These are phyloP conservation scores for Tricholaema leucomelas DNA, from an alignment of 2,113 vertebrate genomes.

Conservation along the genomic window DNA sequence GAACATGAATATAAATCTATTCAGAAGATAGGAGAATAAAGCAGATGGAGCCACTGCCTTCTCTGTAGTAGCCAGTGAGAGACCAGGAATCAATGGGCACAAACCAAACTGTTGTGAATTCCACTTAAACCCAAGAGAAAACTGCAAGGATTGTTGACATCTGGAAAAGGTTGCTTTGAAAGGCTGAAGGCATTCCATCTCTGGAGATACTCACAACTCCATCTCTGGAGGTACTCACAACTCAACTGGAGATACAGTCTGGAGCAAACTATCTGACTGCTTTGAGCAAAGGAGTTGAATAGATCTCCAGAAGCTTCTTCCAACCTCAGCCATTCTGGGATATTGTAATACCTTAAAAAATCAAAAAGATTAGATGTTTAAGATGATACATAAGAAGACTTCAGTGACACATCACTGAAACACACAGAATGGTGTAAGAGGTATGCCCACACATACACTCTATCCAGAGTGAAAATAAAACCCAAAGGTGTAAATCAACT, in stretches of 20 bases:
- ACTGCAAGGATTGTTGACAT: background rate
- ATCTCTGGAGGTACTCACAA: too few species aligned
- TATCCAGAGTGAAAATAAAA: background rate
- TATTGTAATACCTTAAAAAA: background rate
- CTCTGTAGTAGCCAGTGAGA: background rate
- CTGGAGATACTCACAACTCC: background rate
- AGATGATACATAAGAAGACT: background rate
- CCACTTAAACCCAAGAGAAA: background rate
- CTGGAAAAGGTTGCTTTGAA: background rate
- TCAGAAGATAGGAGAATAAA: background rate
- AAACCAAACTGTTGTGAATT: background rate
- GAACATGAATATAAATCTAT: accelerated
- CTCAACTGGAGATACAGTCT: accelerated
- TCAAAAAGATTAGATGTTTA: background rate
- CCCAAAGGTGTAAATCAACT: background rate
- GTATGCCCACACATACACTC: background rate
- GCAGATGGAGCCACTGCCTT: background rate
- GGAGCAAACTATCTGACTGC: background rate
- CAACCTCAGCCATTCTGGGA: background rate
- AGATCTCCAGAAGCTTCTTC: background rate
- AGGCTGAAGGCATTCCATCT: background rate
- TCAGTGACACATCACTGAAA: background rate
- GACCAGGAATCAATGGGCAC: background rate
- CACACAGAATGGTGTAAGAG: background rate
- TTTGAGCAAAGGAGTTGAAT: background rate